Evolutionary conservation across 2,888 invertebrate species (phyloP), one percentile per base, ranked within the genome.

Genomic region (Calliopum simillimum): DNA sequence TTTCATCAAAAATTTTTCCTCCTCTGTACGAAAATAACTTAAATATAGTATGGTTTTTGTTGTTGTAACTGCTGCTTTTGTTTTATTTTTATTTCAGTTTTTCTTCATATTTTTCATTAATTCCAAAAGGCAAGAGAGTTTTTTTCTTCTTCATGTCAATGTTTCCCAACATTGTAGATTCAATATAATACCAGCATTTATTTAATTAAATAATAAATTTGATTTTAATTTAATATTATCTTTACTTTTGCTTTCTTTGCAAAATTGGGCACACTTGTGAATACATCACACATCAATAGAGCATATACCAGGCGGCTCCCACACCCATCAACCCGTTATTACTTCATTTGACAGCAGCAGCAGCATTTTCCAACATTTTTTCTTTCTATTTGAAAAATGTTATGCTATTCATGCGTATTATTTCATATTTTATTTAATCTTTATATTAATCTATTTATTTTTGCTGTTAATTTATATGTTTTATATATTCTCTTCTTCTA

Each of bases 1-100:
- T 23, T 63, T 13, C 21, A 21, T 12, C 14, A 5, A 19, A 23
- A 62, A 56, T 61, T 19, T 56, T 23, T 61, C 47, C 55, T 65
- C 51, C 61, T 68, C 66, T 72, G 67, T 71, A 71, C 71, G 69
- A 73, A 75, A 74, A 74, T 73, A 75, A 72, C 70, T 71, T 70
- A 56, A 70, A 63, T 68, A 68, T 56, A 61, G 46, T 62, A 66
- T 71, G 61, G 55, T 70, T 69, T 61, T 72, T 69, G 56, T 73
- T 73, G 65, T 61, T 65, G 58, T n/a, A 62, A 62, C 53, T 68
- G 59, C 62, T 70, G 41, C 68, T 43, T 61, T 6, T 56, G 56
- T 56, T 56, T 6, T 56, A 23, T 56, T 56, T 21, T 56, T 16
- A 56, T 41, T 56, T 56, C n/a, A 41, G 61, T 2, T 43, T 16